A percentile compares a stretch with the other conserved stretches of the same genome.
These are phyloP conservation scores for Nothoprocta pentlandii DNA, from an alignment of 2,113 vertebrate species.

Conservation along the genomic window DNA sequence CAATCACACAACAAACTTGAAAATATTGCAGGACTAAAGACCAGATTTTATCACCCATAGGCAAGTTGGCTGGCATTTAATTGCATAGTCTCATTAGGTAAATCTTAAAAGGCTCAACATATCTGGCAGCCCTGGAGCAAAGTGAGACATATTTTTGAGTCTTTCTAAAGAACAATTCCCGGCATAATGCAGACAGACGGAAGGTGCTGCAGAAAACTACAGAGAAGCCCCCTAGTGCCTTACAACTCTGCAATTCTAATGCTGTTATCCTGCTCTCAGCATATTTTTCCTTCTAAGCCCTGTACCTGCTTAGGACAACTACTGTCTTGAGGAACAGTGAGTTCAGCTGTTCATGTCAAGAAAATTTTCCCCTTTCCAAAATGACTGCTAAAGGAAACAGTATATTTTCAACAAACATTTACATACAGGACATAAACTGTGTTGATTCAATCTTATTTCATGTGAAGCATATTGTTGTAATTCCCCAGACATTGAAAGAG, in stretches of 20 bases:
- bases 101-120: conserved; percentile 17
- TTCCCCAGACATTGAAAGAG: background rate
- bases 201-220: background rate
- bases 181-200: background rate
- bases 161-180: background rate
- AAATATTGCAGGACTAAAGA: accelerated
- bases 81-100: conserved; percentile 6
- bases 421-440: background rate
- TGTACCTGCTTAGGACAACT: background rate
- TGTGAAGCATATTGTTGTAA: background rate
- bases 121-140: conserved; percentile 20
- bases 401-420: conserved; percentile 1
- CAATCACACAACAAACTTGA: background rate
- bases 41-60: background rate
- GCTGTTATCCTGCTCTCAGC: background rate
- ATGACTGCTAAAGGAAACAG: background rate
- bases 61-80: conserved; percentile 50
- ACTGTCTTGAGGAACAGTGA: background rate
- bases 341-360: background rate
- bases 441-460: conserved; percentile 6
- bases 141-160: conserved; percentile 5
- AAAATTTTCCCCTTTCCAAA: background rate
- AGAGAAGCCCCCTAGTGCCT: background rate
- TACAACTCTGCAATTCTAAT: background rate
- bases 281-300: background rate